Evolutionary conservation across 2,113 vertebrate genomes (phyloP).

Genomic region (Scalopus aquaticus): DNA sequence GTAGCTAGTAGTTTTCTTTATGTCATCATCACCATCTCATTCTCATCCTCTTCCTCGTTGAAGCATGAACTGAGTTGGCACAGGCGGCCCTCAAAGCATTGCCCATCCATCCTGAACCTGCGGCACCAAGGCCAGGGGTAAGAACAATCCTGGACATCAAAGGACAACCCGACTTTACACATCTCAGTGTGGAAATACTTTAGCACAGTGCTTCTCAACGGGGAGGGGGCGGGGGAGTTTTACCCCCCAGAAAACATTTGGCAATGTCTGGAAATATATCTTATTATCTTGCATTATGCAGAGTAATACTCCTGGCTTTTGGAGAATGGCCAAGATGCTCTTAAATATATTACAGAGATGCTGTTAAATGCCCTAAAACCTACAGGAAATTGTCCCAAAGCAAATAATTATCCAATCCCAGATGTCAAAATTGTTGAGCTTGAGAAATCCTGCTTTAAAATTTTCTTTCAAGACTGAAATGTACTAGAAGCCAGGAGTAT

Average conservation of each 20-base stretch:
- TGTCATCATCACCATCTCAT: background rate
- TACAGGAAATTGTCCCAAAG: background rate
- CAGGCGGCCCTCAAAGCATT: background rate
- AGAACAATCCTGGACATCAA: background rate
- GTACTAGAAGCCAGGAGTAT: background rate
- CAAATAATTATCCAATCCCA: background rate
- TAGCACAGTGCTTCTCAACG: background rate
- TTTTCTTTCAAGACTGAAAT: background rate
- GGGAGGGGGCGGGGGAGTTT: background rate
- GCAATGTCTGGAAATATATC: background rate
- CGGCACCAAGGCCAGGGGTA: background rate
- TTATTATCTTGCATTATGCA: background rate
- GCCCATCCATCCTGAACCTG: background rate
- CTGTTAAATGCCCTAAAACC: background rate
- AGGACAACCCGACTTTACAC: background rate
- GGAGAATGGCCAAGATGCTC: background rate
- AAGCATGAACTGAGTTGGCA: background rate
- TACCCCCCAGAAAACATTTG: background rate
- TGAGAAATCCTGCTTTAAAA: background rate
- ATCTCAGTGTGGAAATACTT: conserved; percentile 18
- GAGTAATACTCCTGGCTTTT: background rate
- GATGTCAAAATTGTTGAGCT: background rate
- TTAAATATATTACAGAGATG: background rate
- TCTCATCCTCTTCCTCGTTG: background rate
- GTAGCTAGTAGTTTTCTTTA: background rate